Base-by-base conservation (phyloP, 2,888 invertebrate species). In the Lasioglossum calceatum region DNA sequence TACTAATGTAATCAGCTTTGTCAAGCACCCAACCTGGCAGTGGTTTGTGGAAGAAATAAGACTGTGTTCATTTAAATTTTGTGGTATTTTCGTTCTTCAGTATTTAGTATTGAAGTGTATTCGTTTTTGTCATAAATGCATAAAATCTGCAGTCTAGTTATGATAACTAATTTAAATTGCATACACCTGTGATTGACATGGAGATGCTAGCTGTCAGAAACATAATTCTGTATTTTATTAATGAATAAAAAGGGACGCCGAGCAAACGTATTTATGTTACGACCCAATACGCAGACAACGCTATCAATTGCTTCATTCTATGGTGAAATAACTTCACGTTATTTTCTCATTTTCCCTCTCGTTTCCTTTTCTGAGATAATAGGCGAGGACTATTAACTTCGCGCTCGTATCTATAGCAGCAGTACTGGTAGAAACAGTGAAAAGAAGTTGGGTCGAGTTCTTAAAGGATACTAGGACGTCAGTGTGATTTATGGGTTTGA, bases 401-500 rank as follows among this genome's bases (percentile, higher is more conserved):
- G 1, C 27, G 54, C 23, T 10, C 4, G 10, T 4, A 44, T 10
- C 7, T 36, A 36, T 8, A 8, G 19, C 19, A 36, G 39, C 23
- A 39, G 23, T 23, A 72, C 14, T 36, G 27, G 42, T 16, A 12
- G 32, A 74, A 47, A 72, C 23, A 61, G 54, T 27, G 47, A 10
- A 16, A n/a, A 36, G 39, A 75, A 61, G 58, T 82, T 8, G 2
- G 16, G 27, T 42, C 50, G 70, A 70, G 12, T 50, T 77, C 36
- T 50, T 32, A 78, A 77, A 39, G 77, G 50, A 77, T 85, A 42
- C 44, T 16, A 19, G 39, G 12, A 50, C 23, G 39, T 67, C 64
- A 32, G 61, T 36, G 71, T 79, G 85, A 85, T 82, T 82, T 85
- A 79, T 79, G 78, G 64, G 44, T 27, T 42, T 50, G 82, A 78